phyloP scores from a whole-genome alignment of 2,888 invertebrate species.

The Lepidochitona cinerea region DNA sequence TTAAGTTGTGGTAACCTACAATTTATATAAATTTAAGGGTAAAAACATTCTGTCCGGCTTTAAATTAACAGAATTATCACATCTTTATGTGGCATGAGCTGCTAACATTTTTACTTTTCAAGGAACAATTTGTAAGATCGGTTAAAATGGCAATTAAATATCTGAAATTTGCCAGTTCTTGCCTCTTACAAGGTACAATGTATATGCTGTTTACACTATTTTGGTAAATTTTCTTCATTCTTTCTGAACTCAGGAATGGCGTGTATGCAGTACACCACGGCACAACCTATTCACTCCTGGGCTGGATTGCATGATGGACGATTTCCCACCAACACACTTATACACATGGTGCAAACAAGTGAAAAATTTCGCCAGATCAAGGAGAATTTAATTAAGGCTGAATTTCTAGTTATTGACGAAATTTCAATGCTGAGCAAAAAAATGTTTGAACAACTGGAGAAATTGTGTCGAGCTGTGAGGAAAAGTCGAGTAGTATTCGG shows the following conservation, averaged over 20 bases:
- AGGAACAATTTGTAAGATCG: too few species aligned
- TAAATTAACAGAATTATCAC: too few species aligned
- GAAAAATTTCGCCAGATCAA: not conserved
- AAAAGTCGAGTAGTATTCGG: not conserved
- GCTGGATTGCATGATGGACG: slow-evolving; percentile 5
- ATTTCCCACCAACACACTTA: not conserved
- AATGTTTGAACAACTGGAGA: not conserved
- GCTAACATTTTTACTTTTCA: too few species aligned
- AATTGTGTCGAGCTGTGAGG: not conserved
- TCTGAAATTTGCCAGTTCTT: too few species aligned
- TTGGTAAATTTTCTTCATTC: too few species aligned
- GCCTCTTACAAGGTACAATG: too few species aligned
- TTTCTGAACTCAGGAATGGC: slow-evolving; percentile 7
- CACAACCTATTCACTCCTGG: not conserved
- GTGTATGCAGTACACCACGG: not conserved
- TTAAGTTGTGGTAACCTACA: too few species aligned
- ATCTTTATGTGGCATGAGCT: too few species aligned
- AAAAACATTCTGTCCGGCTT: too few species aligned
- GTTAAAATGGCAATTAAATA: too few species aligned
- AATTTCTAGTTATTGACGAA: slow-evolving; percentile 8
- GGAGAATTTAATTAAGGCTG: not conserved
- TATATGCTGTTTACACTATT: too few species aligned
- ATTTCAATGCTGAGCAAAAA: slow-evolving; percentile 6
- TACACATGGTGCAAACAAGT: not conserved
- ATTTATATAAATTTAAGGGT: too few species aligned